A percentile compares a stretch with the other conserved stretches of the same genome.
These are phyloP conservation scores for Acleris literana DNA, from an alignment of 2,888 invertebrate species.

Conservation along the genomic window DNA sequence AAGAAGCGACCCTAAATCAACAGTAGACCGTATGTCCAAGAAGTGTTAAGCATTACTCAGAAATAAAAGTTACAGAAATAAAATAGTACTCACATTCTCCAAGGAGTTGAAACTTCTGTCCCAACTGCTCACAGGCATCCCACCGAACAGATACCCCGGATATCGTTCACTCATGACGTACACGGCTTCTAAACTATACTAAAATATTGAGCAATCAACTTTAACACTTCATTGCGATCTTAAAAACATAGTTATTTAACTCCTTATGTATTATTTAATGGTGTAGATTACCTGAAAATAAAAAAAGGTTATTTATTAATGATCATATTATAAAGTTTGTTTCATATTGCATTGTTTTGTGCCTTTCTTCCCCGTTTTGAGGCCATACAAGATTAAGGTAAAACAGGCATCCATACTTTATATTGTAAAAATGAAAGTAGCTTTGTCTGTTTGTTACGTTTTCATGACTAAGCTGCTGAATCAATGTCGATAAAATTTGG, in stretches of 20 bases:
- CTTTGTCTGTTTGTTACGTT: too few relatives aligned
- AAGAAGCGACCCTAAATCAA: too few relatives aligned
- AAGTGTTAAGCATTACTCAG: neutral
- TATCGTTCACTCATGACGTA: slow-evolving; percentile 73
- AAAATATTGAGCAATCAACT: slow-evolving; percentile 57
- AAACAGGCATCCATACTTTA: too few relatives aligned
- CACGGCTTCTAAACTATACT: slow-evolving; percentile 46
- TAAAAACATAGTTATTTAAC: slow-evolving; percentile 40
- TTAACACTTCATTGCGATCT: slow-evolving; percentile 51
- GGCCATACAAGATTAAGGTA: too few relatives aligned
- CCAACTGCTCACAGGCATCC: slow-evolving; percentile 80
- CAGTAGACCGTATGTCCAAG: too few relatives aligned
- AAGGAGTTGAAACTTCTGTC: slow-evolving; percentile 74
- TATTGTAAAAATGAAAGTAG: too few relatives aligned
- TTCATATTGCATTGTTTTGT: too few relatives aligned
- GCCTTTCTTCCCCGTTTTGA: too few relatives aligned
- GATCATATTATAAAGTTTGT: neutral
- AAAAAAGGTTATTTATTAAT: neutral
- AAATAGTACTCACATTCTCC: slow-evolving; percentile 72
- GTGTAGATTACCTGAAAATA: slow-evolving; percentile 38
- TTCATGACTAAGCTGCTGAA: too few relatives aligned
- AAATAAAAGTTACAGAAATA: neutral
- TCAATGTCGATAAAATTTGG: too few relatives aligned
- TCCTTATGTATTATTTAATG: slow-evolving; percentile 35
- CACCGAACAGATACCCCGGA: slow-evolving; percentile 74